phyloP scores from a whole-genome alignment of 2,797 vertebrate genomes.

The Heteromormyrus szaboi region DNA sequence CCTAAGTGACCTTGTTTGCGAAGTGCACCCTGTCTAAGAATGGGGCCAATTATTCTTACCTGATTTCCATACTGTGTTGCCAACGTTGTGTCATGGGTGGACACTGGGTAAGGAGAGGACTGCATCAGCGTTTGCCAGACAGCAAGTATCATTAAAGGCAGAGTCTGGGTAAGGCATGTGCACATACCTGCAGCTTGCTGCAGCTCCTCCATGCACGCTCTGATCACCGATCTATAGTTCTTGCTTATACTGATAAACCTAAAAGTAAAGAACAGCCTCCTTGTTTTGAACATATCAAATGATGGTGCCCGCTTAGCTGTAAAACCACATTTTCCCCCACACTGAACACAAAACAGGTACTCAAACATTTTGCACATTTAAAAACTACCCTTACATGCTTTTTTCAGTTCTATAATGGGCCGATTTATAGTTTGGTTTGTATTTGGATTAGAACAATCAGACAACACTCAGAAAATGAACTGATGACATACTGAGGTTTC shows the following conservation, averaged over 20 bases:
- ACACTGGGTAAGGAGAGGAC: constrained; percentile 59
- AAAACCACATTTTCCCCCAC: not conserved
- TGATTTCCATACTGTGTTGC: constrained; percentile 75
- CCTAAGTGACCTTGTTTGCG: not conserved
- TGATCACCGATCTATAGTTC: constrained; percentile 89
- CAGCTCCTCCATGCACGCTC: constrained; percentile 93
- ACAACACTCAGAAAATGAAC: not conserved
- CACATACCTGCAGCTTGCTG: constrained; percentile 74
- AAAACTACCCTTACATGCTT: not conserved
- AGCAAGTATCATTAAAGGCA: not conserved
- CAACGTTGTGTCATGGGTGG: constrained; percentile 57
- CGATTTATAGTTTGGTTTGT: not conserved
- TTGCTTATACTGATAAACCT: constrained; percentile 93
- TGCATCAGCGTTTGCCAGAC: not conserved
- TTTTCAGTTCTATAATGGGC: not conserved
- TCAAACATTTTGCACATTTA: not conserved
- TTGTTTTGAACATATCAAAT: not conserved
- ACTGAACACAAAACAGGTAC: not conserved
- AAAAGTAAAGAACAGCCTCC: constrained; percentile 18
- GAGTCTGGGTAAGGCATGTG: not conserved
- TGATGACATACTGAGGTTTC: constrained; percentile 75
- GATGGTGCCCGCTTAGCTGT: not conserved
- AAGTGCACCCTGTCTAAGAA: not conserved
- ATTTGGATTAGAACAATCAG: not conserved
- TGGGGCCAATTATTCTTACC: constrained; percentile 50